Percentiles rank a stretch among this genome's conserved stretches.
Evolutionary conservation across 2,888 invertebrate genomes (phyloP).

Genomic region (Microdon myrmicae): DNA sequence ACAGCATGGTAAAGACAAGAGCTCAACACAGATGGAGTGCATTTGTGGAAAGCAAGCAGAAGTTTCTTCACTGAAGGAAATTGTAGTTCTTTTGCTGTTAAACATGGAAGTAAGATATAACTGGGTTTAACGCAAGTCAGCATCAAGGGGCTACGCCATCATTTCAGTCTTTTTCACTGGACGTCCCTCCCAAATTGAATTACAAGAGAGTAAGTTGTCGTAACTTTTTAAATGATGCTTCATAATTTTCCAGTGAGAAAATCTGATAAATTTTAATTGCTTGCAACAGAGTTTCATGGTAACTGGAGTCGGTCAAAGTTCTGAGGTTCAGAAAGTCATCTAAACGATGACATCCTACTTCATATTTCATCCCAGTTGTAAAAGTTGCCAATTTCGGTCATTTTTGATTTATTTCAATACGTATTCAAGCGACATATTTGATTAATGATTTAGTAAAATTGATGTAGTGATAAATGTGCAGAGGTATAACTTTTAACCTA

Average conservation of each 20-base stretch:
- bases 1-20: no score
- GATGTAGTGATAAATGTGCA: no score
- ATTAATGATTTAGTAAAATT: no score
- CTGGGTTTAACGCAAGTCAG: constrained; percentile 20
- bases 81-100: constrained; percentile 18
- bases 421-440: no score
- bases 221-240: constrained; percentile 12
- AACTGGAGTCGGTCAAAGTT: no score
- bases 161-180: background rate
- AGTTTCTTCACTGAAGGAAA: constrained; percentile 11
- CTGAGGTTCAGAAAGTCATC: no score
- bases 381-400: no score
- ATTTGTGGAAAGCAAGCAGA: constrained; percentile 8
- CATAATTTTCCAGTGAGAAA: constrained; percentile 12
- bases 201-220: constrained; percentile 13
- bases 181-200: constrained; percentile 13
- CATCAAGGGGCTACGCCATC: constrained; percentile 10
- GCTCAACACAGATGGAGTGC: constrained; percentile 7
- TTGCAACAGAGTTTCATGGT: constrained; percentile 5
- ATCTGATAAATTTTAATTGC: constrained; percentile 18
- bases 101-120: constrained; percentile 4
- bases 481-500: no score
- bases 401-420: no score
- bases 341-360: no score
- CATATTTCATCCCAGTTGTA: no score